A percentile compares a stretch with the other conserved stretches of the same genome.
Evolutionary conservation across 2,888 invertebrate species (phyloP).

Genomic region (Drosophila siamana): DNA sequence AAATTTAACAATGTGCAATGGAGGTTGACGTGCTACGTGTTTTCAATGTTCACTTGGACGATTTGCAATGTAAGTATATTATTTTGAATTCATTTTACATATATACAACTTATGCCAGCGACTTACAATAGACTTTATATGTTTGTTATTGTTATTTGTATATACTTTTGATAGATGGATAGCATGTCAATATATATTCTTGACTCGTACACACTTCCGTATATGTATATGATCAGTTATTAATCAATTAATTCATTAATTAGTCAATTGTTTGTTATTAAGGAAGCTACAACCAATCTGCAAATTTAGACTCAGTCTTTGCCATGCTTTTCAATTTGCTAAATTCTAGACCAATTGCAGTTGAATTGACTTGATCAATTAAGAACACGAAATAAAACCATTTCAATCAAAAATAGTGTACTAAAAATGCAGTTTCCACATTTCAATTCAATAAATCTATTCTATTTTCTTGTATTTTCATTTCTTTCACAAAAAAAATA

Average conservation of each 20-base stretch:
- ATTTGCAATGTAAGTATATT: conserved; percentile 34
- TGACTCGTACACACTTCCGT: conserved; percentile 3
- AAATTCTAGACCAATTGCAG: conserved; percentile 31
- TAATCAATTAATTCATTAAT: conserved; percentile 1
- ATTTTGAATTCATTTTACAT: conserved; percentile 19
- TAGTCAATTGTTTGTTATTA: conserved; percentile 9
- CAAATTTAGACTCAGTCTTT: conserved; percentile 68
- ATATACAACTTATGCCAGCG: conserved; percentile 33
- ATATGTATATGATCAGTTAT: conserved; percentile 2
- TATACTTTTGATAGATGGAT: conserved; percentile 17
- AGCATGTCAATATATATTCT: not conserved
- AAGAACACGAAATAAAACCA: conserved; percentile 4
- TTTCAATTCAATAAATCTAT: conserved; percentile 18
- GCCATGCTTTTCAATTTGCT: conserved; percentile 42
- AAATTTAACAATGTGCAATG: conserved; percentile 58
- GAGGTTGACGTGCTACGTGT: conserved; percentile 49
- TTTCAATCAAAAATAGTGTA: conserved; percentile 1
- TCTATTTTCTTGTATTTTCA: conserved; percentile 5
- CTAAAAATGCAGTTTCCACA: conserved; percentile 24
- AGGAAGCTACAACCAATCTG: conserved; percentile 30
- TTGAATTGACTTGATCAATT: conserved; percentile 23
- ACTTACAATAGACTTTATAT: conserved; percentile 14
- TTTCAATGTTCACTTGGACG: conserved; percentile 60
- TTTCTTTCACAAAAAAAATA: conserved; percentile 9
- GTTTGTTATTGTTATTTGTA: conserved; percentile 6